Evolutionary conservation across 2,113 vertebrate genomes (phyloP).

Genomic region (Columba janthina): DNA sequence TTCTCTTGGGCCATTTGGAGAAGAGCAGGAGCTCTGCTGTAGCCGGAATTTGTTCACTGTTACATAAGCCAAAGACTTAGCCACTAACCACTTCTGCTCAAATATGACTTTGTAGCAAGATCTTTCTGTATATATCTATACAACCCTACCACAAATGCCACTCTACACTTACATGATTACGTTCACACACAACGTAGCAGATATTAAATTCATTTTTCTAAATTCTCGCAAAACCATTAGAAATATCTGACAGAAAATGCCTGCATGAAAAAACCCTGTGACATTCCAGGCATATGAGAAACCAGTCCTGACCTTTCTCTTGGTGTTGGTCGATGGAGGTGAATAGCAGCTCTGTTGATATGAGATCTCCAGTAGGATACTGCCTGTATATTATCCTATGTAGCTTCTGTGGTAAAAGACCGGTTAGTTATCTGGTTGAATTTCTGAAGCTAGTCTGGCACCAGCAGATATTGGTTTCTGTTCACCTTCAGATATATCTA

Average conservation of each 20-base stretch:
- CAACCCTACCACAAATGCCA: background rate
- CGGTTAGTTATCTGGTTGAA: background rate
- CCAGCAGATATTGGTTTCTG: background rate
- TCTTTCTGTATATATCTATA: background rate
- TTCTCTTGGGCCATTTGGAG: background rate
- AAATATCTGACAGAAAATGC: conserved; percentile 11
- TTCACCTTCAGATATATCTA: background rate
- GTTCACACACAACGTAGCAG: background rate
- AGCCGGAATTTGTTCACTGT: background rate
- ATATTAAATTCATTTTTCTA: background rate
- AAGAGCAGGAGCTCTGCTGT: background rate
- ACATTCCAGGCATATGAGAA: conserved; percentile 20
- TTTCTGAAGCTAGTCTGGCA: background rate
- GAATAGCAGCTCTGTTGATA: conserved; percentile 9
- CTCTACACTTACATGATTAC: background rate
- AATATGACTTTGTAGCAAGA: background rate
- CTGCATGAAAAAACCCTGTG: background rate
- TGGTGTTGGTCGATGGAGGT: background rate
- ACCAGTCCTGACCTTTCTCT: conserved; percentile 22
- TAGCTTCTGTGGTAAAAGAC: background rate
- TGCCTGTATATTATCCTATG: background rate
- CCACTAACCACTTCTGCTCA: background rate
- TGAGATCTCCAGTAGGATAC: background rate
- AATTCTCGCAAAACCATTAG: background rate
- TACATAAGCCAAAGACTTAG: background rate